Evolutionary conservation across 2,113 vertebrate species (phyloP).

Genomic region (Anarhynchus alexandrinus): DNA sequence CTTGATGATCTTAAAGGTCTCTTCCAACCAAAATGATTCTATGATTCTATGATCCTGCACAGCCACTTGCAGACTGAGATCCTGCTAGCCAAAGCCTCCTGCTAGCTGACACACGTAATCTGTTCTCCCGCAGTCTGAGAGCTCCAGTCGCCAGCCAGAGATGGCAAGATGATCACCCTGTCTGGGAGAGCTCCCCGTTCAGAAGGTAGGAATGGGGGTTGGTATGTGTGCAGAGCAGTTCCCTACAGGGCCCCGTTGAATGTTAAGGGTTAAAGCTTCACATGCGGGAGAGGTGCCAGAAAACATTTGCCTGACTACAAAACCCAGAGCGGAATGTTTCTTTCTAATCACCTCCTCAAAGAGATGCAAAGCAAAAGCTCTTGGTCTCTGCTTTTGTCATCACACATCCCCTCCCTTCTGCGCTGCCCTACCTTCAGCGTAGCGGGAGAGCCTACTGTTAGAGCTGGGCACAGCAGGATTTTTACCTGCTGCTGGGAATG

Average conservation of each 20-base stretch:
- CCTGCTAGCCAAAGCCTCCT: neutral
- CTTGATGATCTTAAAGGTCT: neutral
- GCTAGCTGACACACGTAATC: neutral
- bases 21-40: neutral
- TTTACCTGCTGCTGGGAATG: neutral
- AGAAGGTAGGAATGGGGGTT: neutral
- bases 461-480: slow-evolving; percentile 23
- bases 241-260: neutral
- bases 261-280: slow-evolving; percentile 17
- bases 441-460: neutral
- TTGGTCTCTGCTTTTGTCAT: slow-evolving; percentile 7
- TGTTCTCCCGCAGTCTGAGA: neutral
- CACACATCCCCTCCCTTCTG: neutral
- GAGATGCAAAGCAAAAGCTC: slow-evolving; percentile 50
- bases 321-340: neutral
- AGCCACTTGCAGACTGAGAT: neutral
- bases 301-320: slow-evolving; percentile 24
- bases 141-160: neutral
- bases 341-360: slow-evolving; percentile 38
- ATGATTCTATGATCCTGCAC: neutral
- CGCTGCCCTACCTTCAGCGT: neutral
- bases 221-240: neutral
- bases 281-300: neutral
- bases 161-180: neutral
- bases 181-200: neutral